Conservation (phyloP, 2,113 vertebrate genomes). For the Sander lucioperca region DNA sequence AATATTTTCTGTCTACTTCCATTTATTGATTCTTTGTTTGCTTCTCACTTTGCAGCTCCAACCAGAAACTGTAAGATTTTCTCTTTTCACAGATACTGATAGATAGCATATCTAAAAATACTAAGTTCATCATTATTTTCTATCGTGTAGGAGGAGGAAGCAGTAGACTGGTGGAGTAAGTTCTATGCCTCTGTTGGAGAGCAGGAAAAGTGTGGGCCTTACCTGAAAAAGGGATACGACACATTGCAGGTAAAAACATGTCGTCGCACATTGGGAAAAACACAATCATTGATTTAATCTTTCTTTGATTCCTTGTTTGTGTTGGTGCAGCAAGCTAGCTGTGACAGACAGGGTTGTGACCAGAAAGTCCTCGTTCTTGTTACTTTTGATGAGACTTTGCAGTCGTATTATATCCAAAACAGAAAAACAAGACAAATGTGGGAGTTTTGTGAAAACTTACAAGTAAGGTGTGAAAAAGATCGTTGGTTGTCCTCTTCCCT, state of each 20-base stretch:
- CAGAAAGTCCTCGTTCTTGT: neutral
- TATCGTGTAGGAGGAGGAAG: slow-evolving; percentile 90
- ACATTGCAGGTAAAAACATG: slow-evolving; percentile 88
- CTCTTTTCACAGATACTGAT: neutral
- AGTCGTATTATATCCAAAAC: neutral
- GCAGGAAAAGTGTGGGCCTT: slow-evolving; percentile 93
- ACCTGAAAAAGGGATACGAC: slow-evolving; percentile 95
- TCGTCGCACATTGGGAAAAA: neutral
- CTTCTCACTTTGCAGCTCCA: slow-evolving; percentile 54
- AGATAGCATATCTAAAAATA: neutral
- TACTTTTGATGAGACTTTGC: neutral
- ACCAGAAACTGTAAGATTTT: slow-evolving; percentile 72
- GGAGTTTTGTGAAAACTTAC: neutral
- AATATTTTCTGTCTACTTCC: neutral
- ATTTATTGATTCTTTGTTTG: slow-evolving; percentile 30
- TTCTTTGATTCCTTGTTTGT: neutral
- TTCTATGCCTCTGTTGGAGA: slow-evolving; percentile 94
- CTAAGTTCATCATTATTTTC: neutral
- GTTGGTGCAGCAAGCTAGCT: neutral
- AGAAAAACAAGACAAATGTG: neutral
- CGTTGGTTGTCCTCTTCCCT: too few species aligned
- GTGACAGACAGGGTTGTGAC: neutral
- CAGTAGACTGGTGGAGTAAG: slow-evolving; percentile 99
- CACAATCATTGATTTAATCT: slow-evolving; percentile 14
- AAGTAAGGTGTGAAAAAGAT: neutral